Evolutionary conservation across 35 echinoderm and acorn worm species (phyloP), one percentile per base, ranked within the genome.

Genomic region (Hemicentrotus pulcherrimus): DNA sequence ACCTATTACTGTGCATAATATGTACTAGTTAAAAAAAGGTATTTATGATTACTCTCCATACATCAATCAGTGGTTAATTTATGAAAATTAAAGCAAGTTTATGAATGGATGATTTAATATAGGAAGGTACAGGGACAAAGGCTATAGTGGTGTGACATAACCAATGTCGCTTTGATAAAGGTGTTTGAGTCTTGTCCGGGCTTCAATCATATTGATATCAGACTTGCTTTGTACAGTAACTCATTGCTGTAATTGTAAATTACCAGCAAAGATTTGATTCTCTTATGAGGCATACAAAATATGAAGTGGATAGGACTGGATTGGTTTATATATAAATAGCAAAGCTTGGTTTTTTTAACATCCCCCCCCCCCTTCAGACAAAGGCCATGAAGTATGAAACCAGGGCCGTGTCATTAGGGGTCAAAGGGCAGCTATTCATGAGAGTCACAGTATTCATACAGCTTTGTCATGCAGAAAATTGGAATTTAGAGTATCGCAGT

Each of bases 391-490:
- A n/a, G 91, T 58, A 93, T 93, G 48, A 93, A 93, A 93, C 30
- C 48, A 58, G 91, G 91, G 48, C 91, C 91, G 47, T 93, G 91
- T 92, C 91, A 92, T 55, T 31, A 55, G 41, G 47, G 91, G 91
- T 93, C 91, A 93, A 48, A 93, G 91, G 15, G 46, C 41, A 12
- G 16, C 48, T 47, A 93, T 93, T 93, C 91, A 93, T 58, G 45
- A 47, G 91, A 55, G 91, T 58, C 48, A n/a, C 13, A 58, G 47
- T 58, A 93, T 93, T 93, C 18, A 46, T 12, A 31, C n/a, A 28
- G 91, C 45, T 55, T 28, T 58, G 48, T 93, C 91, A 93, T 93
- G 45, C 91, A 93, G 91, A 93, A 93, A 93, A 93, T 93, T 93
- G 91, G 91, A 93, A 93, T 50, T 93, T 58, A 52, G 46, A 19